phyloP scores from a whole-genome alignment of 2,113 vertebrate genomes.

The Strix aluco region DNA sequence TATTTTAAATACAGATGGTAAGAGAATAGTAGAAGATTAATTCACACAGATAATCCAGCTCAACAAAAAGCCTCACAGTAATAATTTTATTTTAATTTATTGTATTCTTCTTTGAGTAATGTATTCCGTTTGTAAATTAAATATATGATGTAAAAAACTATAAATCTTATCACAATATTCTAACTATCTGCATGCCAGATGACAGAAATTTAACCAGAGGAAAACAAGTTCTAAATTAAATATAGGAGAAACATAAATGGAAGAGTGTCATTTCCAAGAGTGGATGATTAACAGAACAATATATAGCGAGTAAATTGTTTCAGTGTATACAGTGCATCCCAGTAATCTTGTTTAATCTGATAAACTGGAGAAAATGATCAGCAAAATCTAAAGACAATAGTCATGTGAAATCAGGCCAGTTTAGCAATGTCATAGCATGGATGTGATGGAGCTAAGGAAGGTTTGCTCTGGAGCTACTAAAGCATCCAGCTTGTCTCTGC shows the following conservation, averaged over 20 bases:
- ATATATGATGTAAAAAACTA: not conserved
- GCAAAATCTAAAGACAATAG: not conserved
- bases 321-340: not conserved
- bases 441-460: not conserved
- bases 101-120: not conserved
- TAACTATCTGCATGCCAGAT: not conserved
- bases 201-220: not conserved
- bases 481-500: not conserved
- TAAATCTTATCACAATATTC: not conserved
- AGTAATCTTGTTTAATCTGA: not conserved
- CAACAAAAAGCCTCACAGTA: not conserved
- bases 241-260: not conserved
- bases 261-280: not conserved
- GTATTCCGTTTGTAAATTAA: not conserved
- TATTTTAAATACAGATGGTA: not conserved
- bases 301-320: not conserved
- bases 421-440: not conserved
- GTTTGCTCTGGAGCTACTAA: not conserved
- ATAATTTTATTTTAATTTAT: not conserved
- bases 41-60: conserved; percentile 1
- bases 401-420: not conserved
- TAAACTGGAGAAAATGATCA: not conserved
- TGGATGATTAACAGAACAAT: not conserved
- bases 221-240: not conserved
- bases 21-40: not conserved